Evolutionary conservation across 2,113 vertebrate species (phyloP), one percentile per base, ranked within the genome.

Genomic region (Myrmecophaga tridactyla): DNA sequence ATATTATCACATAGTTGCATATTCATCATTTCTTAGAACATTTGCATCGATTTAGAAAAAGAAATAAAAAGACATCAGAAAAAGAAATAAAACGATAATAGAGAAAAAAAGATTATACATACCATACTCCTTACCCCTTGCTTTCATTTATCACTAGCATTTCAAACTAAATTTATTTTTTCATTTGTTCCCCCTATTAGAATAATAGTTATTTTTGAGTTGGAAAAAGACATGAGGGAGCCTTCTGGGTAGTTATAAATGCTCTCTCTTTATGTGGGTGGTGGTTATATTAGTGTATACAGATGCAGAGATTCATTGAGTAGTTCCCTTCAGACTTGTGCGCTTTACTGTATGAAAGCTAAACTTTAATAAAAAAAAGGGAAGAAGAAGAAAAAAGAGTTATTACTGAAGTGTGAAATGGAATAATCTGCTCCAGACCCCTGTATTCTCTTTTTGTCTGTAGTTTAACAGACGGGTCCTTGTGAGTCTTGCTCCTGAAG

Each of bases 181-280:
- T n/a, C n/a, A n/a, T n/a, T n/a, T n/a, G n/a, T n/a, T n/a, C n/a
- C n/a, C n/a, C n/a, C n/a, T n/a, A 41, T 92, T 31, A 82, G 62
- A 80, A 70, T 58, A 73, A 72, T 86, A 23, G 15, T 60, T 65
- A 43, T 77, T 96, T 21, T 86, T 96, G 48, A 76, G 23, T 78
- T n/a, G 56, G 60, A 89, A 75, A 14, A 7, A 41, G 18, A 41
- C 34, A 51, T 36, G 72, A 58, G 18, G 53, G 67, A 88, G 10
- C 15, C n/a, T 91, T 94, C 18, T 80, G 75, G 3, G 27, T n/a
- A 73, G 58, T 48, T 83, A 10, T 80, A 73, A 83, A 70, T 83
- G 36, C 46, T 92, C 39, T 90, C 70, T 65, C 67, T 85, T 88
- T 13, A 9, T 89, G 6, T 95, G 67, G 8, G 36, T 93, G 43